Evolutionary conservation across 2,797 vertebrate species (phyloP).

Genomic region (Coracias cyanogaster): DNA sequence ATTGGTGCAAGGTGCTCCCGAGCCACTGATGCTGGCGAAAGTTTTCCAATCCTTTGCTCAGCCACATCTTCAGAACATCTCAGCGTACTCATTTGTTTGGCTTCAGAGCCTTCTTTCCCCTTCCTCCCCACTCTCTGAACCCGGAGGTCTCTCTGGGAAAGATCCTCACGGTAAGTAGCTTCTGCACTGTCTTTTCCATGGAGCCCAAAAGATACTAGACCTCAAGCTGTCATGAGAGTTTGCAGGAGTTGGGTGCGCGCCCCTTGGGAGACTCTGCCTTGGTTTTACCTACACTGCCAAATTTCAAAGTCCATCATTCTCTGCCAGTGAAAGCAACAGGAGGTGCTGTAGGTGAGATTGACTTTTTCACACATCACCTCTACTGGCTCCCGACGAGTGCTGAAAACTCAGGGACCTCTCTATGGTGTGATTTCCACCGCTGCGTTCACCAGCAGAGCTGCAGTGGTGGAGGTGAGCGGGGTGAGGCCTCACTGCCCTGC

Average conservation of each 20-base stretch:
- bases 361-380: background rate
- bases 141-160: conserved; percentile 32
- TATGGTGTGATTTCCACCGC: background rate
- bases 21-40: background rate
- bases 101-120: conserved; percentile 19
- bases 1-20: background rate
- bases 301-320: background rate
- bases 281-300: background rate
- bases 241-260: background rate
- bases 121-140: background rate
- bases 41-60: background rate
- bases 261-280: background rate
- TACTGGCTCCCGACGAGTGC: background rate
- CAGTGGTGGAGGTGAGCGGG: background rate
- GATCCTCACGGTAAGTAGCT: conserved; percentile 46
- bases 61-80: background rate
- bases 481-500: background rate
- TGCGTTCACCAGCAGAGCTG: background rate
- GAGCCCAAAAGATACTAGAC: background rate
- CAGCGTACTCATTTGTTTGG: background rate
- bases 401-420: background rate
- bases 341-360: conserved; percentile 39
- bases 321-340: conserved; percentile 14
- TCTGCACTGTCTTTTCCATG: background rate
- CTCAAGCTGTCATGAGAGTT: background rate